phyloP scores from a whole-genome alignment of 2,888 invertebrate genomes.

The Parnassius smintheus region DNA sequence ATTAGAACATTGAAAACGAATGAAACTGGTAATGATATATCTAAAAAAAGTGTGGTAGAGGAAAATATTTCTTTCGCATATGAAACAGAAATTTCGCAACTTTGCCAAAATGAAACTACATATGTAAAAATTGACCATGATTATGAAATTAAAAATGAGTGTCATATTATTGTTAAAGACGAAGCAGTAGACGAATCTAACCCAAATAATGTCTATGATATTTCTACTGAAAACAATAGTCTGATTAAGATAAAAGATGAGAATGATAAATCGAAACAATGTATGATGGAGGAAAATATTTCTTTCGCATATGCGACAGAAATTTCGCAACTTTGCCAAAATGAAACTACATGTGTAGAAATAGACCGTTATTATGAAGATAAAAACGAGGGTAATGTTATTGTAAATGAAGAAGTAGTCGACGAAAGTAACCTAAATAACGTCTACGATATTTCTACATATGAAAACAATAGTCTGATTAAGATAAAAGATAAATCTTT shows the following conservation, averaged over 20 bases:
- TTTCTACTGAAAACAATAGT: too few relatives aligned
- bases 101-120: not conserved
- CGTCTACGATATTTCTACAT: too few relatives aligned
- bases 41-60: not conserved
- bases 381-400: not conserved
- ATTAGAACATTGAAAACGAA: too few relatives aligned
- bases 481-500: not conserved
- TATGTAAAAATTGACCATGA: slow-evolving; percentile 9
- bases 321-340: not conserved
- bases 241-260: too few relatives aligned
- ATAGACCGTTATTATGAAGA: slow-evolving; percentile 6
- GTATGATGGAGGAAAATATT: not conserved
- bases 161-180: too few relatives aligned
- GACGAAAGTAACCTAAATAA: too few relatives aligned
- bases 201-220: too few relatives aligned
- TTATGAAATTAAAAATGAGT: not conserved
- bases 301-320: not conserved
- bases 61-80: not conserved
- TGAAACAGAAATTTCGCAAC: not conserved
- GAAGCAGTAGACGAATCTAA: too few relatives aligned
- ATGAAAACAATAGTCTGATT: too few relatives aligned
- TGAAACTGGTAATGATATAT: not conserved
- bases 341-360: not conserved
- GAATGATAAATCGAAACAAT: not conserved
- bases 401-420: too few relatives aligned